A percentile compares a stretch with the other conserved stretches of the same genome.
phyloP scores from a whole-genome alignment of 2,113 vertebrate species.

The Pygoscelis antarcticus region DNA sequence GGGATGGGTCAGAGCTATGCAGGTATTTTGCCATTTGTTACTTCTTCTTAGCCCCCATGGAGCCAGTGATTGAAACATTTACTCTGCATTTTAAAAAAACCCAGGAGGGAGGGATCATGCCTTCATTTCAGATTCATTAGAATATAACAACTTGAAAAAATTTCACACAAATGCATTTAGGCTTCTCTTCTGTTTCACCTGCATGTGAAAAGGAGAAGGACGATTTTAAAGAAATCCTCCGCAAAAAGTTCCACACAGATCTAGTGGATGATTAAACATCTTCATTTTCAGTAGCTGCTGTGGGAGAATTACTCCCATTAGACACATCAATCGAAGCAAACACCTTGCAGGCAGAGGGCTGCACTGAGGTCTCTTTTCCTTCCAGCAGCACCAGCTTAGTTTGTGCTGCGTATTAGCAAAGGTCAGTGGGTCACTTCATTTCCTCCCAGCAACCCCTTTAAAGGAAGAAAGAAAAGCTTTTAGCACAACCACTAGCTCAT shows the following conservation, averaged over 20 bases:
- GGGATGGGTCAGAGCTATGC: not conserved
- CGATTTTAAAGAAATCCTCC: not conserved
- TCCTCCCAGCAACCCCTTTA: slow-evolving; percentile 59
- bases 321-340: slow-evolving; percentile 25
- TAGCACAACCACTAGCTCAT: slow-evolving; percentile 31
- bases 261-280: slow-evolving; percentile 29
- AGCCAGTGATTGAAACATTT: not conserved
- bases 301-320: slow-evolving; percentile 30
- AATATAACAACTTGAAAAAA: not conserved
- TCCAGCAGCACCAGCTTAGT: not conserved
- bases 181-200: not conserved
- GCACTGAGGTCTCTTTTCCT: slow-evolving; percentile 7
- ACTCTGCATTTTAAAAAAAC: not conserved
- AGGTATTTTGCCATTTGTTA: not conserved
- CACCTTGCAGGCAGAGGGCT: slow-evolving; percentile 51
- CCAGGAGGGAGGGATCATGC: not conserved
- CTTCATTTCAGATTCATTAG: not conserved
- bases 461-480: slow-evolving; percentile 35
- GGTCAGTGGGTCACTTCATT: slow-evolving; percentile 57
- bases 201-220: not conserved
- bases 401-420: slow-evolving; percentile 34
- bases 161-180: no score
- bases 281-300: slow-evolving; percentile 40
- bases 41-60: not conserved
- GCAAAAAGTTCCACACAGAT: not conserved